Percentiles rank a stretch among this genome's conserved stretches.
Evolutionary conservation across 2,797 vertebrate species (phyloP).

Genomic region (Chaenodraco wilsoni): DNA sequence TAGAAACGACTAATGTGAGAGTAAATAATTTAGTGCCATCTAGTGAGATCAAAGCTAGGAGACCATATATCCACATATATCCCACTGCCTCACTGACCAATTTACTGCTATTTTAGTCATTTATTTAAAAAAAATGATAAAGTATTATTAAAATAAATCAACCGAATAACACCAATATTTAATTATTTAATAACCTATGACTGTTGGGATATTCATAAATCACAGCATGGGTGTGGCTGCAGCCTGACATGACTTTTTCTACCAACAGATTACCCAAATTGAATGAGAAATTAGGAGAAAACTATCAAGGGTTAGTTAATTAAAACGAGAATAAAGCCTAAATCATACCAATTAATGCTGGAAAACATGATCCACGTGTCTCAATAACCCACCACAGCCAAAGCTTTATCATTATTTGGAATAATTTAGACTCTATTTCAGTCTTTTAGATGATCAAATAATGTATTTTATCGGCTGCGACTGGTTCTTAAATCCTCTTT

Average conservation of each 20-base stretch:
- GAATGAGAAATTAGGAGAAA: conserved; percentile 5
- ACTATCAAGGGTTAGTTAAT: conserved; percentile 22
- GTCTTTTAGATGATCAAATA: neutral
- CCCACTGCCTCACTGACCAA: neutral
- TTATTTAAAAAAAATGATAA: neutral
- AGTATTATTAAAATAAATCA: neutral
- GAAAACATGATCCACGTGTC: neutral
- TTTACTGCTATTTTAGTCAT: neutral
- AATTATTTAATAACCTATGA: too few species aligned
- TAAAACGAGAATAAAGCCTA: conserved; percentile 3
- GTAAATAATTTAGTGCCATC: conserved; percentile 49
- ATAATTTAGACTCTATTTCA: neutral
- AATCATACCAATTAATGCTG: conserved; percentile 5
- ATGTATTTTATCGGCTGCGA: neutral
- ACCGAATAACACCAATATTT: neutral
- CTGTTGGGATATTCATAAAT: conserved; percentile 12
- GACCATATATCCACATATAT: neutral
- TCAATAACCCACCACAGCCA: neutral
- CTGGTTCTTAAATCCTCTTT: neutral
- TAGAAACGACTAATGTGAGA: neutral
- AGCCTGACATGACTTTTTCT: neutral
- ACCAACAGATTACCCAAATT: neutral
- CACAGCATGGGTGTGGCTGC: conserved; percentile 51
- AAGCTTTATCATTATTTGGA: neutral
- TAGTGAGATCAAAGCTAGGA: conserved; percentile 32